Conservation (phyloP, 2,797 vertebrate species). For the Scolopax rusticola region DNA sequence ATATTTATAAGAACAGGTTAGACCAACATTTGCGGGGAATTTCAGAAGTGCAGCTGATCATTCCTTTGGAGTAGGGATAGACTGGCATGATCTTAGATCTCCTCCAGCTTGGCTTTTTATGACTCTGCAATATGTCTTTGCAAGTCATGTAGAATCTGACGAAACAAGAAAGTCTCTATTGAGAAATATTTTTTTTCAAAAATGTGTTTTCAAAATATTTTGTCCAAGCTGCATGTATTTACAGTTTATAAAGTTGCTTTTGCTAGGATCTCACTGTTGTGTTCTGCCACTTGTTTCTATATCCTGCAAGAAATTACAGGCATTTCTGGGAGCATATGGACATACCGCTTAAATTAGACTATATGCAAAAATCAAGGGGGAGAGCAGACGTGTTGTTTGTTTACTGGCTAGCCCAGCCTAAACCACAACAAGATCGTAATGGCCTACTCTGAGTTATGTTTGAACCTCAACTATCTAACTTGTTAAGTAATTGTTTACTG, state of each 20-base stretch:
- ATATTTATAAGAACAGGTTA: background rate
- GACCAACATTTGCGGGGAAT: background rate
- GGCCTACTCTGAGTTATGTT: background rate
- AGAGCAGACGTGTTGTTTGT: background rate
- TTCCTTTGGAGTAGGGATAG: background rate
- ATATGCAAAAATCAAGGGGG: background rate
- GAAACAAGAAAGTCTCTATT: background rate
- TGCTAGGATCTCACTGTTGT: background rate
- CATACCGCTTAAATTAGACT: background rate
- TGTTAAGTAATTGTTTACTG: conserved; percentile 17
- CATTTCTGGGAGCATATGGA: background rate
- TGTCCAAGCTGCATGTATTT: background rate
- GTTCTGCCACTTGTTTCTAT: background rate
- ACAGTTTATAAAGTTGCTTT: background rate
- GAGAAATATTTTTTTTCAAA: background rate
- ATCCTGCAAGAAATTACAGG: background rate
- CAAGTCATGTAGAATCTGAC: background rate
- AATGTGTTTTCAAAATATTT: background rate
- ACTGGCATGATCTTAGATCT: background rate
- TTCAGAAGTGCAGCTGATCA: background rate
- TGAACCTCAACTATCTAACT: background rate
- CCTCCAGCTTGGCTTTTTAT: background rate
- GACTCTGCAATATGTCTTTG: background rate
- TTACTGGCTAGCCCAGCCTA: background rate
- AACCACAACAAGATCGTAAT: background rate